Base-by-base conservation (phyloP, 2,797 vertebrate genomes). In the Otus scops region DNA sequence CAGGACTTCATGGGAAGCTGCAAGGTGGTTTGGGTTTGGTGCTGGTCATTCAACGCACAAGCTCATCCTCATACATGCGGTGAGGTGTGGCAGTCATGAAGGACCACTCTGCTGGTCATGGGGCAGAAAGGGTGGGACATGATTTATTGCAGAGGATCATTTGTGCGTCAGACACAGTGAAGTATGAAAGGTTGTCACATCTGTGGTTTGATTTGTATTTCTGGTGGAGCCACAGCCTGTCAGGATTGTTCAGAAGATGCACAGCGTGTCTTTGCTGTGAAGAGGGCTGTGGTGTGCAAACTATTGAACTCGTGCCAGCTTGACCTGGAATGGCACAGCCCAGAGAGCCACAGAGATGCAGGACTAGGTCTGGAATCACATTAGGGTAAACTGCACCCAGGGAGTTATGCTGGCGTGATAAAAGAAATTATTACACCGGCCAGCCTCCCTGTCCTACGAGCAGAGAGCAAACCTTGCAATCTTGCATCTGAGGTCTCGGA, bases 51-150 rank as follows among this genome's bases (percentile, higher is more conserved):
- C 18, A 28, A 10, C 11, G 21, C 22, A 23, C 22, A 13, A 68
- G 26, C 26, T 60, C 26, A 23, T 56, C n/a, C 32, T 45, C 15
- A 17, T 1, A 0, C 12, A 3, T 3, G 5, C 0, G 0, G 38
- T 51, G 47, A 53, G 47, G 38, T 8, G 32, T 15, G 38, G 47
- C 70, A 32, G 14, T 36, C 23, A 36, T 38, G 7, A 17, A 56
- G 83, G 48, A 43, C 16, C 21, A 9, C 9, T 19, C 53, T 5
- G 7, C 15, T 24, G 30, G 45, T 13, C 17, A 4, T 3, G 15
- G 54, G 43, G 19, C 13, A 19, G 67, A 19, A 69, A 70, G 8
- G 27, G 12, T 24, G 13, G 26, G 7, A 7, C 0, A 2, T 0
- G 5, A 57, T 18, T 79, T 79, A 79, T 34, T 28, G 47, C 56